Evolutionary conservation across 2,888 invertebrate species (phyloP).

Genomic region (Gortyna flavago): DNA sequence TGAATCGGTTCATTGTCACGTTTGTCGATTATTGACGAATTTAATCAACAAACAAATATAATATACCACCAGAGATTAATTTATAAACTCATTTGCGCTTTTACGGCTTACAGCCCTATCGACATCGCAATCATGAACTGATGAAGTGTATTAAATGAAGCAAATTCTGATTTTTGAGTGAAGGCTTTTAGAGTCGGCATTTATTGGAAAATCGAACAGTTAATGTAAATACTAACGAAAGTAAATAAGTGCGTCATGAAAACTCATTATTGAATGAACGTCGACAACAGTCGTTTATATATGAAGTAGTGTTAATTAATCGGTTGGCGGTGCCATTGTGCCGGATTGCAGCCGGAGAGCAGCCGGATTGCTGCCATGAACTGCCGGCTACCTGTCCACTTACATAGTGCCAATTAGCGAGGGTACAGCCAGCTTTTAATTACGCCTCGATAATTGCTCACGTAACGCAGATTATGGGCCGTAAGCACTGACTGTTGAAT

Average conservation of each 20-base stretch:
- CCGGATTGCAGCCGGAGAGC: constrained; percentile 21
- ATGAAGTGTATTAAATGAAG: constrained; percentile 34
- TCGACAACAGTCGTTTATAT: constrained; percentile 49
- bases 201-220: constrained; percentile 19
- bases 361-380: constrained; percentile 42
- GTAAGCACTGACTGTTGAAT: constrained; percentile 47
- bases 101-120: neutral
- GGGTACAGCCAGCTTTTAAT: constrained; percentile 67
- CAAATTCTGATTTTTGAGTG: constrained; percentile 16
- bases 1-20: neutral
- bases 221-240: constrained; percentile 30
- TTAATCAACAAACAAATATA: constrained; percentile 20
- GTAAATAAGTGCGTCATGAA: constrained; percentile 39
- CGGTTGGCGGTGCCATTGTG: neutral
- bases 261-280: constrained; percentile 57
- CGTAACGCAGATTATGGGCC: constrained; percentile 62
- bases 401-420: constrained; percentile 57
- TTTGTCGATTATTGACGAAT: constrained; percentile 3
- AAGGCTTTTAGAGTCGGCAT: constrained; percentile 11
- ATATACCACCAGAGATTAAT: constrained; percentile 13
- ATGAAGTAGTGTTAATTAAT: constrained; percentile 62
- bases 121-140: constrained; percentile 21
- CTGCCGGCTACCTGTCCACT: constrained; percentile 44
- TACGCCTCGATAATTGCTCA: constrained; percentile 65
- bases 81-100: constrained; percentile 28